Conservation (phyloP, 2,797 vertebrate genomes). For the Macrochelys suwanniensis region DNA sequence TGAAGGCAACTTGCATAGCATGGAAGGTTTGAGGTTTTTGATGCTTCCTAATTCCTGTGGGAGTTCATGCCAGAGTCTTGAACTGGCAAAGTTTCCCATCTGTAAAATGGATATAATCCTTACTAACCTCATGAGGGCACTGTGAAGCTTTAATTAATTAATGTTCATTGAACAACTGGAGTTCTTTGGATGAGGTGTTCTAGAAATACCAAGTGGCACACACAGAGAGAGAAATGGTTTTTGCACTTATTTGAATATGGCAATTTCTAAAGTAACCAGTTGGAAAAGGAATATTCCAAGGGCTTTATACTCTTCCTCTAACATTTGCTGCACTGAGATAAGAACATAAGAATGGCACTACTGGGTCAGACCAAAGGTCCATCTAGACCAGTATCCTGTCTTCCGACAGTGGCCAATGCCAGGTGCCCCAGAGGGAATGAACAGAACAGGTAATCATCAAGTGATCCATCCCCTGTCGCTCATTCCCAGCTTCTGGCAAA, state of each 20-base stretch:
- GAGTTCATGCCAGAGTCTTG: neutral
- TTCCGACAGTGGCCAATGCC: no score
- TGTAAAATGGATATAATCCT: neutral
- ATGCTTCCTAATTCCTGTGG: neutral
- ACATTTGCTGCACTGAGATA: neutral
- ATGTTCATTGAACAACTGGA: neutral
- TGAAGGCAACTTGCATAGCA: neutral
- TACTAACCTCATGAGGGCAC: neutral
- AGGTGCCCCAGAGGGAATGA: no score
- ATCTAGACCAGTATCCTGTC: no score
- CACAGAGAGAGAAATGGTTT: neutral
- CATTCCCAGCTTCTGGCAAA: no score
- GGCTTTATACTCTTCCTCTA: neutral
- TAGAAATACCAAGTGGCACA: neutral
- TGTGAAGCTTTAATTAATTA: neutral
- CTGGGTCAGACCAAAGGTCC: no score
- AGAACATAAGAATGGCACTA: no score
- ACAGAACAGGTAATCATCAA: no score
- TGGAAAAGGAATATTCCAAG: neutral
- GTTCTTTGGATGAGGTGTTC: neutral
- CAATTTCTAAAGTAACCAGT: neutral
- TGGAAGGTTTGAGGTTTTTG: neutral
- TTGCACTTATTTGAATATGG: neutral
- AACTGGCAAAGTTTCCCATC: neutral
- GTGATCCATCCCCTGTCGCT: no score